Evolutionary conservation across 2,888 invertebrate species (phyloP), one percentile per base, ranked within the genome.

Genomic region (Hirtodrosophila duncani): DNA sequence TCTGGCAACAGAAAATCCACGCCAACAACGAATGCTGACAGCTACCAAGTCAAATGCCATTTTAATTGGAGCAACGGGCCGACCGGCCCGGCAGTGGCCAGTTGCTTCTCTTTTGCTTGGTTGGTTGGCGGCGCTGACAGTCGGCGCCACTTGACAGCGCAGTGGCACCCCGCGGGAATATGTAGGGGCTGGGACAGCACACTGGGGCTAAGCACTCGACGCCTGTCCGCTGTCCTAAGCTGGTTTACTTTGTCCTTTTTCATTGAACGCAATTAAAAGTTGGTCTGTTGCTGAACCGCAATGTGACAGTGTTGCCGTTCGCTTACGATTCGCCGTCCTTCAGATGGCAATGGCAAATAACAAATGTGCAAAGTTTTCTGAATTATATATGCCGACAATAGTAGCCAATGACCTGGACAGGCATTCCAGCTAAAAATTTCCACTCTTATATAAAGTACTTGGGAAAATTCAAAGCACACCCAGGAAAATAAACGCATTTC

Each of bases 181-280:
- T 18, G 20, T 14, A 17, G 18, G 44, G 44, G 56, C 33, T 8
- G 18, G 5, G 10, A 16, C 10, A 9, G 13, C 6, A 5, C 21
- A 7, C 9, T 9, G 26, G 11, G 2, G 7, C 24, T 3, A 3
- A 29, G 10, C n/a, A 8, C 16, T n/a, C n/a, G n/a, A n/a, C n/a
- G n/a, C n/a, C n/a, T n/a, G n/a, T n/a, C 10, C 4, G 13, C n/a
- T 18, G 17, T 48, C 30, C n/a, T n/a, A n/a, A n/a, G 21, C 29
- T 21, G 36, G 56, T 37, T 26, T 36, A 33, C 36, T 27, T 36
- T 56, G 59, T 34, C 48, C 39, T 58, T 59, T 36, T 55, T 60
- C 77, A 77, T 62, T 71, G 68, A 68, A 72, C 65, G 57, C 67
- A 72, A 72, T 72, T 72, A 72, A 72, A 72, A 72, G 45, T 72